Evolutionary conservation across 2,888 invertebrate genomes (phyloP), one percentile per base, ranked within the genome.

Genomic region (Protonemura montana): DNA sequence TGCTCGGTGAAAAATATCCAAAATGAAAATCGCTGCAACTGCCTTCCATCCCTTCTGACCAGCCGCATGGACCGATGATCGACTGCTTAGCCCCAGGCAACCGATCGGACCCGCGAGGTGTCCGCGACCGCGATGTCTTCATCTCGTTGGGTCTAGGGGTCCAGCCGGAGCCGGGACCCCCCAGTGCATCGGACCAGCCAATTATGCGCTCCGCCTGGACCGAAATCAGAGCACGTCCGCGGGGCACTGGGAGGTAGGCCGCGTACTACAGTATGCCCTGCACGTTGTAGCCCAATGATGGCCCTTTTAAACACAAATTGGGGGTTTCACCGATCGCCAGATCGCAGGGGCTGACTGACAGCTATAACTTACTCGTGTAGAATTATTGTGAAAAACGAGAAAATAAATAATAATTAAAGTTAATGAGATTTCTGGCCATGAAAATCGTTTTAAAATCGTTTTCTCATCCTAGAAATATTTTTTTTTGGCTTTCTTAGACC

Each of bases 381-480:
- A 59, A 59, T 59, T 59, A 59, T 59, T 59, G 59, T 59, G 59
- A 59, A 59, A 59, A 59, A 59, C 59, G 59, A 59, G 59, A 59
- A 59, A 59, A 59, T 59, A 59, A 59, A 59, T 59, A 59, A 59
- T 59, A 59, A 59, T 59, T 59, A 59, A 59, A 59, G 21, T 59
- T 59, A 21, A 59, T 59, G 59, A 59, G 59, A 59, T 59, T 59
- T 59, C 6, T 59, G 59, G 59, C 21, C 13, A 21, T 59, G 21
- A 35, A 35, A 35, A 59, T 21, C 3, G 59, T 59, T 59, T 59
- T 59, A 7, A 13, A 59, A 59, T 59, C 13, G 59, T 59, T 59
- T 59, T 59, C 59, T 59, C 3, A 13, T 59, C 59, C 16, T 16
- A 21, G 59, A 21, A 3, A 16, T 10, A 21, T 59, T 59, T 59